A percentile compares a stretch with the other conserved stretches of the same genome.
Evolutionary conservation across 2,797 vertebrate genomes (phyloP).

Genomic region (Neomorphus geoffroyi): DNA sequence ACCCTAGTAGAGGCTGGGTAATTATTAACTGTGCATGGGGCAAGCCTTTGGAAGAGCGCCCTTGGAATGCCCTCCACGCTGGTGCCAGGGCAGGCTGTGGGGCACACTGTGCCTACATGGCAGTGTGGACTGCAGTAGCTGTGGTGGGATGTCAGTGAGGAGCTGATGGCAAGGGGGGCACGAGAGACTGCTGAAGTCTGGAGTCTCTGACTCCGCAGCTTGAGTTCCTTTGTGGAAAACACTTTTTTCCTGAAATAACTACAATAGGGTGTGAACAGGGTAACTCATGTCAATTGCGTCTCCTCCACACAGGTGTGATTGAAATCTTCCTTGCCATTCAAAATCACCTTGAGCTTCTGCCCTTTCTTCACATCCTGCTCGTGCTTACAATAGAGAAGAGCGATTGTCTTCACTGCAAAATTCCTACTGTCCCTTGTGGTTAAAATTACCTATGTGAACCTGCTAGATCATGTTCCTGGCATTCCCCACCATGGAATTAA

Average conservation of each 20-base stretch:
- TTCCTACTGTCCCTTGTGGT: not conserved
- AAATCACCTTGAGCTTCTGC: not conserved
- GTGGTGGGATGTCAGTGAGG: accelerated
- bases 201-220: not conserved
- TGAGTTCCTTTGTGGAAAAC: not conserved
- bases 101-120: accelerated
- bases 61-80: not conserved
- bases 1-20: not conserved
- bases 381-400: not conserved
- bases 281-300: not conserved
- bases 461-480: too few relatives aligned
- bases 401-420: not conserved
- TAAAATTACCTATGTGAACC: too few relatives aligned
- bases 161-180: not conserved
- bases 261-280: not conserved
- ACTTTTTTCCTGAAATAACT: not conserved
- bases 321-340: not conserved
- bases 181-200: not conserved
- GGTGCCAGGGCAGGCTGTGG: not conserved
- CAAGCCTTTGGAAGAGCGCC: not conserved
- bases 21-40: not conserved
- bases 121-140: accelerated
- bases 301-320: not conserved
- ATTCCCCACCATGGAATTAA: too few relatives aligned
- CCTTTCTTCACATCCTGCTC: not conserved